These are phyloP conservation scores for Choloepus didactylus DNA, from an alignment of 2,797 vertebrate genomes.

Conservation along the genomic window DNA sequence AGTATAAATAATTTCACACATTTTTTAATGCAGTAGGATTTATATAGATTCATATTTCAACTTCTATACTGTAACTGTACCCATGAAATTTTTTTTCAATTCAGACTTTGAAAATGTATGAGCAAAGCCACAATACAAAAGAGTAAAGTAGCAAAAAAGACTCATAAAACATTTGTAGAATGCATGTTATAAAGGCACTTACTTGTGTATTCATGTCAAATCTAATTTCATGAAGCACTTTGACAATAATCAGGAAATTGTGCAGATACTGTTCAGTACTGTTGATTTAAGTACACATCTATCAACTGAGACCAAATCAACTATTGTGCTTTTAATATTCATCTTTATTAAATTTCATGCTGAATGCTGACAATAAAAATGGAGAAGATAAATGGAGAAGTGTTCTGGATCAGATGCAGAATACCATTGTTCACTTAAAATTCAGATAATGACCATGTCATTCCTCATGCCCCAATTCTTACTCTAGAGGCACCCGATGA, in stretches of 20 bases:
- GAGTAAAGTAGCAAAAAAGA: slow-evolving; percentile 47
- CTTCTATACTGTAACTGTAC: slow-evolving; percentile 36
- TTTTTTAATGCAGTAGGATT: slow-evolving; percentile 52
- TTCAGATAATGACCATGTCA: not conserved
- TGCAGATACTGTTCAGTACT: slow-evolving; percentile 89
- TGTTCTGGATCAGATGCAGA: not conserved
- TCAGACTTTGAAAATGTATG: slow-evolving; percentile 51
- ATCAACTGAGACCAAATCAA: slow-evolving; percentile 84
- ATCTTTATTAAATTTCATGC: slow-evolving; percentile 52
- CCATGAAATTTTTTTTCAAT: slow-evolving; percentile 58
- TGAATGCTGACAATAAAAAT: not conserved
- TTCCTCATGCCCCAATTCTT: not conserved
- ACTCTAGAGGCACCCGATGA: not conserved
- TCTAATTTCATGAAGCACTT: slow-evolving; percentile 86
- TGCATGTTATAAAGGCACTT: slow-evolving; percentile 53
- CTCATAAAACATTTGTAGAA: not conserved
- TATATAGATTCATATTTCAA: slow-evolving; percentile 61
- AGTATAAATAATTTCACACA: not conserved
- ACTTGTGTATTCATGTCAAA: slow-evolving; percentile 90
- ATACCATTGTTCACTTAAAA: slow-evolving; percentile 44
- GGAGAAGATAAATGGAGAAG: not conserved
- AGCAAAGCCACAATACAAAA: slow-evolving; percentile 5
- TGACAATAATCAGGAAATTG: slow-evolving; percentile 90
- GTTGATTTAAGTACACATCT: slow-evolving; percentile 88
- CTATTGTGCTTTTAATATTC: slow-evolving; percentile 7